Conservation (phyloP, 2,797 vertebrate species). For the Iguana delicatissima region DNA sequence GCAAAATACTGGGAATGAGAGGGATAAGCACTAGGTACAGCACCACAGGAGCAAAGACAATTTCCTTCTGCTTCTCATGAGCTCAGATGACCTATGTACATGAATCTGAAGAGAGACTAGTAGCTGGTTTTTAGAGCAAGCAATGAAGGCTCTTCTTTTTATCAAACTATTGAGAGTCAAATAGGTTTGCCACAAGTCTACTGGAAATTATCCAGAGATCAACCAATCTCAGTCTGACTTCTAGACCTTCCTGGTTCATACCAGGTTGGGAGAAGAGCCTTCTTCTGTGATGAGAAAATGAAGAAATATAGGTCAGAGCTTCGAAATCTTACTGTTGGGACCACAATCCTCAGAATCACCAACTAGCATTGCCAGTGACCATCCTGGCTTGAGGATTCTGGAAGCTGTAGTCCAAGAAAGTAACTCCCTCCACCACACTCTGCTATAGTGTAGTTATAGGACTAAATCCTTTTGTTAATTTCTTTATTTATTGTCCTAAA, state of each 20-base stretch:
- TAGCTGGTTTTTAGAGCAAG: not conserved
- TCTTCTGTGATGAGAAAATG: not conserved
- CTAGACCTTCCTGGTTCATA: not conserved
- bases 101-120: not conserved
- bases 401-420: too few species aligned
- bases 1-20: not conserved
- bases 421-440: too few species aligned
- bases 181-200: not conserved
- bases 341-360: too few species aligned
- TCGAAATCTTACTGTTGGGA: too few species aligned
- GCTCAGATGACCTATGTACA: not conserved
- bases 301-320: not conserved
- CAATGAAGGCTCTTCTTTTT: not conserved
- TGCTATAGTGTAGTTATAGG: too few species aligned
- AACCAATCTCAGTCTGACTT: not conserved
- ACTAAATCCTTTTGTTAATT: too few species aligned
- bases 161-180: not conserved
- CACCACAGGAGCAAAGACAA: too few species aligned
- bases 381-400: too few species aligned
- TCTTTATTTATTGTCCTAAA: too few species aligned
- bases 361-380: too few species aligned
- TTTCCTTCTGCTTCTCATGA: not conserved
- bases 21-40: not conserved
- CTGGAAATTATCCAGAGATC: not conserved
- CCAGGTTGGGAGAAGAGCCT: not conserved